These are phyloP conservation scores for Lemur catta DNA, from an alignment of 2,797 vertebrate genomes.

Conservation along the genomic window DNA sequence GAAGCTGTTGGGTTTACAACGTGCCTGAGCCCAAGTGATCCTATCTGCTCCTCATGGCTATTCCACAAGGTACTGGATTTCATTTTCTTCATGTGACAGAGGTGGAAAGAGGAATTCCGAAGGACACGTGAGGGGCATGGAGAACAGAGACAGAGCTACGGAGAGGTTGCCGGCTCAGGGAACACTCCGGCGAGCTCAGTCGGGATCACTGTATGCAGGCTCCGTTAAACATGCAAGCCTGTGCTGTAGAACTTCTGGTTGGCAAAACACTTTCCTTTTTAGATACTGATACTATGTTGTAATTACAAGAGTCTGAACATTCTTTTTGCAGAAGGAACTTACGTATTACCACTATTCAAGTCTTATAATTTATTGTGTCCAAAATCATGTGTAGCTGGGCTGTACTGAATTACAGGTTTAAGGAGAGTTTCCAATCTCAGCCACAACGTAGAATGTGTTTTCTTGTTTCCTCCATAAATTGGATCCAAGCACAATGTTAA, in stretches of 20 bases:
- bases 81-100: not conserved
- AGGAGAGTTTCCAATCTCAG: not conserved
- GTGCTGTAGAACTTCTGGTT: not conserved
- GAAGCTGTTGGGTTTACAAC: not conserved
- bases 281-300: not conserved
- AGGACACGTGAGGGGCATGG: not conserved
- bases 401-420: not conserved
- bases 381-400: not conserved
- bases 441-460: not conserved
- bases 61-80: not conserved
- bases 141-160: not conserved
- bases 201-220: not conserved
- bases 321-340: not conserved
- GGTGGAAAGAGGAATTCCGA: not conserved
- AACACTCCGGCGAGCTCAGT: fast-evolving
- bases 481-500: not conserved
- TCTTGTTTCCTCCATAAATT: not conserved
- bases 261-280: not conserved
- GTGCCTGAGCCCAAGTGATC: not conserved
- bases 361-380: not conserved
- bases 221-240: not conserved
- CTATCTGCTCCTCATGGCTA: not conserved
- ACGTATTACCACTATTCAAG: not conserved
- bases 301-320: not conserved
- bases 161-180: not conserved